Evolutionary conservation across 2,113 vertebrate genomes (phyloP), one percentile per base, ranked within the genome.

Genomic region (Ptychochromis oligacanthus): DNA sequence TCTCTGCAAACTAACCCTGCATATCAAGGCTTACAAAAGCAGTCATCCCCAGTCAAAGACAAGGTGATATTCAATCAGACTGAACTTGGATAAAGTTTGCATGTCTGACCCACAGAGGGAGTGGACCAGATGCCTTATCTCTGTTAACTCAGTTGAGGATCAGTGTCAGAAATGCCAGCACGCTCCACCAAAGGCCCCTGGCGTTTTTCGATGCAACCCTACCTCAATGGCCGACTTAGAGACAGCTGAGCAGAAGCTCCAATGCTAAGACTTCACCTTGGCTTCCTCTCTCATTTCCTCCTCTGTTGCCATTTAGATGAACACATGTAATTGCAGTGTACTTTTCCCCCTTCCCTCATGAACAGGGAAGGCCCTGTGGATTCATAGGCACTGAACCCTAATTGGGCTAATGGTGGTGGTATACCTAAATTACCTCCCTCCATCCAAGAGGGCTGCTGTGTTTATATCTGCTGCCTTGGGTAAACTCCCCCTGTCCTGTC

Each of bases 401-500:
- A 94, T 94, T 91, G 90, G 76, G 4, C 91, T 96, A 96, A 96
- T 96, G 93, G 92, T 34, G 85, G 91, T 91, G 91, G 90, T 93
- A 76, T 81, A 94, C 93, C 93, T 95, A 95, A 96, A 96, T 96
- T 91, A 92, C 93, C 89, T 85, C 90, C 91, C 92, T 94, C 88
- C 87, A 90, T 93, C 89, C 92, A 90, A 92, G 93, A 60, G 90
- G 93, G 89, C 75, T 87, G 60, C 90, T 78, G 80, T 96, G 95
- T 96, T 96, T 96, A 96, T 95, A 95, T 96, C 95, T 96, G 87
- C 88, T 90, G 94, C 86, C 83, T 77, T 57, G 89, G 83, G 91
- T 93, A 94, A 94, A 93, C 87, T 89, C 87, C 90, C 84, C 78
- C 85, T 20, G 79, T 87, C 89, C 90, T 80, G 85, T 89, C 92